Conservation (phyloP, 2,797 vertebrate genomes). For the Semotilus atromaculatus region DNA sequence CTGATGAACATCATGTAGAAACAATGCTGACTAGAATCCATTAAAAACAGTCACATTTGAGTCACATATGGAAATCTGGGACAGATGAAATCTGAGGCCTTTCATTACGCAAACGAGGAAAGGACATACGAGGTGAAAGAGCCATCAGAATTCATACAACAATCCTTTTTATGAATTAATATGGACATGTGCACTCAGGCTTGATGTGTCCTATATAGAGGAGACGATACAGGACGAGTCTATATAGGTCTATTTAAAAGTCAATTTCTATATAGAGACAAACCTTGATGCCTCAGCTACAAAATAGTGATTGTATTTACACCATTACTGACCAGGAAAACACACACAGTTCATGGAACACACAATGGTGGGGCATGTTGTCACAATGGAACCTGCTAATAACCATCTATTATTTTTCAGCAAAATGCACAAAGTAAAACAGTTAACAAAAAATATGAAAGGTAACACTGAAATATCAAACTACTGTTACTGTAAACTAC, state of each 20-base stretch:
- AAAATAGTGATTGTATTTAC: neutral
- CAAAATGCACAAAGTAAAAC: neutral
- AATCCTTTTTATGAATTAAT: constrained; percentile 10
- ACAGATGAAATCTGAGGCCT: neutral
- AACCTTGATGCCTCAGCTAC: neutral
- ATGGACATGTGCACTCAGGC: constrained; percentile 1
- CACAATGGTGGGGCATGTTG: neutral
- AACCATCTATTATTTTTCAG: neutral
- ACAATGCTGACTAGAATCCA: constrained; percentile 12
- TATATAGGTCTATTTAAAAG: constrained; percentile 8
- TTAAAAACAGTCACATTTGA: constrained; percentile 1
- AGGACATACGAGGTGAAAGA: neutral
- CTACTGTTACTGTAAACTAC: too few species aligned
- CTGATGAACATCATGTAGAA: neutral
- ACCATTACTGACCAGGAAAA: neutral
- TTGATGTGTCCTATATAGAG: neutral
- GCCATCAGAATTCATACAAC: neutral
- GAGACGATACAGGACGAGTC: neutral
- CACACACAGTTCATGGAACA: too few species aligned
- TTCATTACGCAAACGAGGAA: neutral
- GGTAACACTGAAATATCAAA: neutral
- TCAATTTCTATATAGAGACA: neutral
- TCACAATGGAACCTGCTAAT: neutral
- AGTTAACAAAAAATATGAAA: neutral
- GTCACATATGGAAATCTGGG: constrained; percentile 5